Evolutionary conservation across 2,888 invertebrate genomes (phyloP), one percentile per base, ranked within the genome.

Genomic region (Unio delphinus): DNA sequence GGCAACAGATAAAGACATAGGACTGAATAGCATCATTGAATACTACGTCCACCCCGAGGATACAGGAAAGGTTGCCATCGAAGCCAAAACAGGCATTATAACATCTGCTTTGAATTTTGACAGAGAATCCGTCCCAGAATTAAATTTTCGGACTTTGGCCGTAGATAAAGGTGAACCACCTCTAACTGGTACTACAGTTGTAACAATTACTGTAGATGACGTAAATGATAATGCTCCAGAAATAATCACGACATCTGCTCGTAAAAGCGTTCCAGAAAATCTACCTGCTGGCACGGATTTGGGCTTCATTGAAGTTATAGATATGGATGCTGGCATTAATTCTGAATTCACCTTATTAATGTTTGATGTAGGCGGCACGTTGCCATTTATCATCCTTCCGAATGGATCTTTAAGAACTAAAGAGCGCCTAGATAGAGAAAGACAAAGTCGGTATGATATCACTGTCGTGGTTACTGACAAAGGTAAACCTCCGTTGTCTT

Each of bases 1-100:
- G 57, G 98, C 98, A 0, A 93, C 93, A 73, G 98, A 98, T 90
- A 93, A 92, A n/a, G 85, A 85, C 65, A 61, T 64, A 18, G 83
- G 79, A 7, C 62, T 67, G 1, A 83, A 83, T 68, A 75, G 79
- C 17, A 68, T 69, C 15, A 70, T 83, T n/a, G 75, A 76, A 45
- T 83, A 82, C 61, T 65, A 70, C 28, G 59, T 81, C 6, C 70
- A 76, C 55, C 67, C 67, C 34, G 72, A 73, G 30, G 69, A 71
- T 26, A 69, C 66, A 6, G 60, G 64, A 18, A 65, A 71, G 11
- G 73, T 76, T 61, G 57, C 68, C n/a, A 77, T 82, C 23, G 71
- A 79, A 55, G 64, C 78, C 1, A 67, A 72, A 17, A 73, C 76
- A 4, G 81, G 81, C 6, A 67, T 82, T 23, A 75, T 82, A 55